phyloP scores from a whole-genome alignment of 2,888 invertebrate species.

The Boloria euphrosyne region DNA sequence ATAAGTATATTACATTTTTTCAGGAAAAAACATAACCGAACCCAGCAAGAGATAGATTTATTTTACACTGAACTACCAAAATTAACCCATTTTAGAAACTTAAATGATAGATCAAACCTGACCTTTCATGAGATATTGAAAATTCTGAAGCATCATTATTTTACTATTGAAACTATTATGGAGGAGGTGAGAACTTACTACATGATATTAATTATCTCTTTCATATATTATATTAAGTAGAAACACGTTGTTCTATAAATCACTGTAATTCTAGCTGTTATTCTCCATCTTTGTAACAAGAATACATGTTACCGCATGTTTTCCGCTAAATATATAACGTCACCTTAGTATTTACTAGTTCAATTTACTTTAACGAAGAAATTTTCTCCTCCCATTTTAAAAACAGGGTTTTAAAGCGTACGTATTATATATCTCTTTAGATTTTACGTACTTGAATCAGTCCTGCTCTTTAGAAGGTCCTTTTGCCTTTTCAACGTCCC shows the following conservation, averaged over 20 bases:
- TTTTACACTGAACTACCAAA: slow-evolving; percentile 56
- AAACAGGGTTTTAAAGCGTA: too few relatives aligned
- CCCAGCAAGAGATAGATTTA: slow-evolving; percentile 48
- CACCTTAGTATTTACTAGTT: too few relatives aligned
- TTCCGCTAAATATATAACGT: too few relatives aligned
- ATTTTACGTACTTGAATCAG: too few relatives aligned
- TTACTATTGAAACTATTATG: slow-evolving; percentile 68
- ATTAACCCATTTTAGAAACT: slow-evolving; percentile 48
- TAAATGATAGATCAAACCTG: slow-evolving; percentile 35
- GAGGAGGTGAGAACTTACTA: slow-evolving; percentile 57
- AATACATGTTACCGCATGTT: too few relatives aligned
- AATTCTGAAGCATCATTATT: slow-evolving; percentile 63
- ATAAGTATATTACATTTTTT: slow-evolving; percentile 15
- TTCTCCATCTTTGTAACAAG: too few relatives aligned
- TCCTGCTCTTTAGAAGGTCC: too few relatives aligned
- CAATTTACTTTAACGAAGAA: too few relatives aligned
- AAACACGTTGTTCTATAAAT: background rate
- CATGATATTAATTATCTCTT: background rate
- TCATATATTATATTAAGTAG: background rate
- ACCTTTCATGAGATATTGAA: slow-evolving; percentile 54
- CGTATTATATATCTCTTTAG: too few relatives aligned
- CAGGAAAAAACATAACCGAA: slow-evolving; percentile 52
- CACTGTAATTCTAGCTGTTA: background rate
- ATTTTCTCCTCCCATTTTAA: too few relatives aligned
- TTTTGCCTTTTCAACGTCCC: too few relatives aligned